A percentile compares a stretch with the other conserved stretches of the same genome.
These are phyloP conservation scores for Mamestra brassicae DNA, from an alignment of 2,888 invertebrate genomes.

Conservation along the genomic window DNA sequence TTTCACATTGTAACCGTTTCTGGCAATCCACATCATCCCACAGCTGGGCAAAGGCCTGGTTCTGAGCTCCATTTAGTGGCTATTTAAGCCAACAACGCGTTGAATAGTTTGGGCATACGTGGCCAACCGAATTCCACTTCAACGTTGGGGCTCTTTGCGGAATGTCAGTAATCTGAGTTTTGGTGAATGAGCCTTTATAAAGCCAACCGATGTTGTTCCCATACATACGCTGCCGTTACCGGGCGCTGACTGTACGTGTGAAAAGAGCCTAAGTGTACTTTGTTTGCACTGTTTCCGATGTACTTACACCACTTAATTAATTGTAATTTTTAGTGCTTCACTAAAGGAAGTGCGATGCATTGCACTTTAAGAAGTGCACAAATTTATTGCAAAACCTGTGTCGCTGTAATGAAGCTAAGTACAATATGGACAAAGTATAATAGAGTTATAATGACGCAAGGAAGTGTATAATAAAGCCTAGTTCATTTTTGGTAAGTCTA, in stretches of 20 bases:
- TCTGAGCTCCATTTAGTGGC: too few relatives aligned
- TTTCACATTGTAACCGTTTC: too few relatives aligned
- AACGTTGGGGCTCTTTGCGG: not conserved
- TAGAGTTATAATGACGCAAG: not conserved
- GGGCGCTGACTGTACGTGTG: not conserved
- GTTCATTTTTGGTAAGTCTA: not conserved
- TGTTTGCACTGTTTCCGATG: constrained; percentile 42
- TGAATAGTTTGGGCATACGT: not conserved
- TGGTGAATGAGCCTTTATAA: not conserved
- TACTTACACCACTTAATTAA: constrained; percentile 68
- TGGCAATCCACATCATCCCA: not conserved
- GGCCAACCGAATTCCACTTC: not conserved
- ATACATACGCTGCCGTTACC: not conserved
- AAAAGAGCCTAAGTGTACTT: not conserved
- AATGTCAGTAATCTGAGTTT: not conserved
- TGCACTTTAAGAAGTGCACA: constrained; percentile 31
- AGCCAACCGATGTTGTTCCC: not conserved
- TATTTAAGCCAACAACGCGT: not conserved
- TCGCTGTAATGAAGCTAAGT: not conserved
- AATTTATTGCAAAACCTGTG: constrained; percentile 43
- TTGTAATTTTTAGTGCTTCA: constrained; percentile 68
- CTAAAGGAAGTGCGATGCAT: constrained; percentile 35
- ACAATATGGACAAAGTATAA: not conserved
- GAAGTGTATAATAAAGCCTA: not conserved
- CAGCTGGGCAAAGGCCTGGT: not conserved